Evolutionary conservation across 1,140 invertebrate species (phyloP).

Genomic region (Drosophila insularis): DNA sequence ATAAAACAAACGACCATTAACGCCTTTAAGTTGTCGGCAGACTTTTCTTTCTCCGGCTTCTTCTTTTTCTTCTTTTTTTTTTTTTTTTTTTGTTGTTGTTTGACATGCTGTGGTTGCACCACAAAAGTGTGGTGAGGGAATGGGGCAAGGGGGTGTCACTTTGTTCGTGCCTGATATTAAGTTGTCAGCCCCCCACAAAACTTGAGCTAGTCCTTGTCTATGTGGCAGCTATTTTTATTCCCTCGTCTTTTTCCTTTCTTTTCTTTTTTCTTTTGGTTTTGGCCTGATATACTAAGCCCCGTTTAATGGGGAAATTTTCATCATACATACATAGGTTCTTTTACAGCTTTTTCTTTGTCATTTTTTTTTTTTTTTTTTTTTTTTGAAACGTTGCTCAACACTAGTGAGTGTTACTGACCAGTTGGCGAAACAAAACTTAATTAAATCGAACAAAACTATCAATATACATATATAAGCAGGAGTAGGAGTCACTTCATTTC

Average conservation of each 20-base stretch:
- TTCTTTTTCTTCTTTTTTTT: not conserved
- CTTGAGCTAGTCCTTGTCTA: slow-evolving; percentile 52
- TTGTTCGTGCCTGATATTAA: slow-evolving; percentile 76
- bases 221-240: not conserved
- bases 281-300: slow-evolving; percentile 63
- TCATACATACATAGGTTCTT: not conserved
- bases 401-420: not conserved
- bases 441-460: slow-evolving; percentile 40
- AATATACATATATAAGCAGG: slow-evolving; percentile 25
- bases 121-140: not conserved
- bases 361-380: not conserved
- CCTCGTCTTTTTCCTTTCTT: not conserved
- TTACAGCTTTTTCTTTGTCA: not conserved
- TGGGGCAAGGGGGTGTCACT: slow-evolving; percentile 36
- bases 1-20: slow-evolving; percentile 83
- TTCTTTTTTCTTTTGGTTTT: slow-evolving; percentile 24
- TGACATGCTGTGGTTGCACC: slow-evolving; percentile 7
- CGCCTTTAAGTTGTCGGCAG: slow-evolving; percentile 79
- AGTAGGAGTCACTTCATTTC: not conserved
- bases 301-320: slow-evolving; percentile 64
- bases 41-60: slow-evolving; percentile 38
- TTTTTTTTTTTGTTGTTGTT: not conserved
- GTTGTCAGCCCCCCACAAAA: slow-evolving; percentile 59
- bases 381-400: not conserved
- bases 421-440: not conserved